A percentile compares a stretch with the other conserved stretches of the same genome.
Conservation (phyloP, 2,888 invertebrate genomes). For the Steromphala cineraria region DNA sequence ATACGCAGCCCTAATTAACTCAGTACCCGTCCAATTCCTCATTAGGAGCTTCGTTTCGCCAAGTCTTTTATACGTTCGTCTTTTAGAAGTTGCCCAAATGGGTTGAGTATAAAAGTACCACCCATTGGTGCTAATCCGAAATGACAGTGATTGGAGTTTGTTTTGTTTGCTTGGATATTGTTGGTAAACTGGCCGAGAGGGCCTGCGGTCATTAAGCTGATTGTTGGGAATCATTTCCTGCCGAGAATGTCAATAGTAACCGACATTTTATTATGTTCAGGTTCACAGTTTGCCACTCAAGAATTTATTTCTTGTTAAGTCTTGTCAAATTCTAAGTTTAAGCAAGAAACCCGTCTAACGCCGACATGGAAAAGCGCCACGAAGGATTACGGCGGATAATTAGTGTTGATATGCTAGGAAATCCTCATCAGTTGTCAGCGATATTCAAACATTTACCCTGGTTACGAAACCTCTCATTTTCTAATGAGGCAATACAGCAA, state of each 20-base stretch:
- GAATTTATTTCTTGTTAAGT: background rate
- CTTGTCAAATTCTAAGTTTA: background rate
- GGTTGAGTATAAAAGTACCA: constrained; percentile 4
- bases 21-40: background rate
- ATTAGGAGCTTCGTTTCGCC: constrained; percentile 5
- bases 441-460: no score
- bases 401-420: no score
- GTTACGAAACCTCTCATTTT: no score
- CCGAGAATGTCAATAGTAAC: background rate
- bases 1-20: background rate
- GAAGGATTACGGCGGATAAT: no score
- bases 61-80: constrained; percentile 6
- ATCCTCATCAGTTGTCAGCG: no score
- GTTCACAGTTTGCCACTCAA: background rate
- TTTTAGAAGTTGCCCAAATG: background rate
- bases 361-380: no score
- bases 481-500: no score
- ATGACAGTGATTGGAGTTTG: constrained; percentile 8
- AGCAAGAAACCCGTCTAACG: no score
- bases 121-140: background rate
- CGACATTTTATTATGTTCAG: background rate
- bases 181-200: background rate
- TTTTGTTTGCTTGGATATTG: background rate
- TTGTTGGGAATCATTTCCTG: background rate
- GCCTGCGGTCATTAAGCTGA: background rate